These are phyloP conservation scores for Rhimphoctona megacephalus DNA, from an alignment of 2,888 invertebrate species.

Conservation along the genomic window DNA sequence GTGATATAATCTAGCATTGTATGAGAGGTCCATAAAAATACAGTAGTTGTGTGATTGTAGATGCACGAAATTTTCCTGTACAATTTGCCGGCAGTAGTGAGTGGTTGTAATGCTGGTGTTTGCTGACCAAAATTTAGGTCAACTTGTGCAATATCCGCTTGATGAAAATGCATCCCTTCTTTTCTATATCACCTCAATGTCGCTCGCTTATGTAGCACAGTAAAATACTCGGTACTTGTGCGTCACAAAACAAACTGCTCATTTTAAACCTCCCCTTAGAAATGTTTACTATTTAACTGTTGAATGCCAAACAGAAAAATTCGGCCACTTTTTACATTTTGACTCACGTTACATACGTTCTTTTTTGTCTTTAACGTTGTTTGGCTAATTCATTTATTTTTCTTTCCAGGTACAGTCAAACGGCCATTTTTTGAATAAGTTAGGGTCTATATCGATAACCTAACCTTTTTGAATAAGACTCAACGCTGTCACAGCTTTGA, in stretches of 20 bases:
- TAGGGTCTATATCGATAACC: too few relatives aligned
- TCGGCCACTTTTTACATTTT: neutral
- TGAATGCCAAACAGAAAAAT: neutral
- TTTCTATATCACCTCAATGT: neutral
- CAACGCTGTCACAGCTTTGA: too few relatives aligned
- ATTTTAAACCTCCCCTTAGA: neutral
- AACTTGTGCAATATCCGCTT: neutral
- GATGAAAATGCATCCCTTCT: slow-evolving; percentile 22
- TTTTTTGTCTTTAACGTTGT: neutral
- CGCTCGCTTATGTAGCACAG: neutral
- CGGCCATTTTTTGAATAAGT: too few relatives aligned
- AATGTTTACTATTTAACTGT: neutral
- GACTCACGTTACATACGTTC: neutral
- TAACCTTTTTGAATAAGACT: too few relatives aligned
- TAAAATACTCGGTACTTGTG: neutral
- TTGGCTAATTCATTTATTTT: neutral
- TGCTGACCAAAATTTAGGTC: neutral
- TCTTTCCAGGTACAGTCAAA: neutral
- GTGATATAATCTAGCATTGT: neutral
- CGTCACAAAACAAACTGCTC: neutral
- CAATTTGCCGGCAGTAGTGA: neutral
- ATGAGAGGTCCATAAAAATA: too few relatives aligned
- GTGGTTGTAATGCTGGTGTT: neutral
- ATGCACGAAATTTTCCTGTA: neutral
- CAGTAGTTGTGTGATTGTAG: neutral